Evolutionary conservation across 2,888 invertebrate genomes (phyloP), one percentile per base, ranked within the genome.

Genomic region (Bombylius major): DNA sequence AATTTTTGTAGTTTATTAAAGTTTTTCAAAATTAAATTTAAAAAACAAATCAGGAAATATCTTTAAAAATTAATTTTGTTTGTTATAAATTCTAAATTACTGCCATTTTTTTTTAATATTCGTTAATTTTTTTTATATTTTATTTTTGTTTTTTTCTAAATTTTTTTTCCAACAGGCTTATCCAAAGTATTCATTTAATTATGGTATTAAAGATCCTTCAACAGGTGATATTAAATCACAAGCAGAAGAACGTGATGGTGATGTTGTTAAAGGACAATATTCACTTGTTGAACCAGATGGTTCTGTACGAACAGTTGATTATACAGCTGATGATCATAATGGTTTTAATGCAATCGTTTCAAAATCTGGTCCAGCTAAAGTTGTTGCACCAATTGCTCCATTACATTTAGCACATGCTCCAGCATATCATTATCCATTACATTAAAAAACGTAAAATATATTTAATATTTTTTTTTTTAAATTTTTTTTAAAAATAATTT

Each of bases 161-260:
- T 42, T 46, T 47, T n/a, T 53, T n/a, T 50, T 44, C 9, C 67
- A 49, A 65, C 54, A 82, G 82, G 77, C 83, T 8, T 83, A 84
- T 69, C 84, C 84, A 59, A 83, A 82, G 69, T 84, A 86, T 68
- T 78, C 81, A 7, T 84, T 83, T 67, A 83, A 82, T 66, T 84
- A 84, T 64, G 83, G 84, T 56, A 84, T 82, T 34, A 82, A 83
- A 66, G 85, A 84, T 64, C 80, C 80, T n/a, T n/a, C n/a, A n/a
- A 5, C 83, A 84, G 86, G 84, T n/a, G 84, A 84, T 66, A 79
- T 84, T 55, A 84, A 84, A 68, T 82, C 82, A 36, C 84, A 84
- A 65, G 78, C 80, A 50, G 84, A 84, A 67, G 80, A 81, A 65
- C 78, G 82, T 62, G 83, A 83, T 67, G 87, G 87, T 5, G 83